Percentiles rank a stretch among this genome's conserved stretches.
Conservation (phyloP, 2,888 invertebrate species). For the Suillia variegata region DNA sequence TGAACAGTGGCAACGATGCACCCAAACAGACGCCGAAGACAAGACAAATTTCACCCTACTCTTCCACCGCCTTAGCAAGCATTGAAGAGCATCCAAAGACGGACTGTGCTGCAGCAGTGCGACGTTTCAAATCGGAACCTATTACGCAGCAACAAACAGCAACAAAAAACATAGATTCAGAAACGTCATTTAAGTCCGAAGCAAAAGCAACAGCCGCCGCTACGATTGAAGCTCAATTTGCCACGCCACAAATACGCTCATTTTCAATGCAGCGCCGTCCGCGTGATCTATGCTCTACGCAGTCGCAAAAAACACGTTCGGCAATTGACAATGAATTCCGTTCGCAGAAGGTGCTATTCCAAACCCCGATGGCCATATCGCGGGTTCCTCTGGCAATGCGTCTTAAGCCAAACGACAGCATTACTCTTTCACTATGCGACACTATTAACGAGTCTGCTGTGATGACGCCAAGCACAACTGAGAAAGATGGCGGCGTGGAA, state of each 20-base stretch:
- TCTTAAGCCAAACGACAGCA: constrained; percentile 47
- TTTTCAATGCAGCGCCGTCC: constrained; percentile 38
- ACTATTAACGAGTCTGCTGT: constrained; percentile 45
- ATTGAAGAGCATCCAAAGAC: constrained; percentile 25
- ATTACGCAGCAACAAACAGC: background rate
- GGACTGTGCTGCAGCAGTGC: background rate
- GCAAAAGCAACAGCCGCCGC: background rate
- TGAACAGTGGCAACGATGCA: constrained; percentile 34
- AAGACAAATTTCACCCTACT: constrained; percentile 9
- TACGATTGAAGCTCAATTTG: constrained; percentile 43
- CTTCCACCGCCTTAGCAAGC: constrained; percentile 5
- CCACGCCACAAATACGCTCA: constrained; percentile 54
- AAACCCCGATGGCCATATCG: constrained; percentile 58
- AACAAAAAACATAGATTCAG: constrained; percentile 25
- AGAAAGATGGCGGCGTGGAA: constrained; percentile 24
- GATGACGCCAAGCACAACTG: constrained; percentile 40
- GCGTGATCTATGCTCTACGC: constrained; percentile 40
- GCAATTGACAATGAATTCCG: constrained; percentile 53
- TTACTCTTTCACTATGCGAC: constrained; percentile 54
- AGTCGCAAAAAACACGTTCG: constrained; percentile 39
- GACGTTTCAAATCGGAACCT: constrained; percentile 15
- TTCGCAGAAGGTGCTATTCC: constrained; percentile 59
- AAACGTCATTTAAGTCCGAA: constrained; percentile 36
- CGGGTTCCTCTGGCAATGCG: constrained; percentile 46
- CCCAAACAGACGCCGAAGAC: constrained; percentile 9